Evolutionary conservation across 1,140 invertebrate genomes (phyloP), one percentile per base, ranked within the genome.

Genomic region (Papilio glaucus): DNA sequence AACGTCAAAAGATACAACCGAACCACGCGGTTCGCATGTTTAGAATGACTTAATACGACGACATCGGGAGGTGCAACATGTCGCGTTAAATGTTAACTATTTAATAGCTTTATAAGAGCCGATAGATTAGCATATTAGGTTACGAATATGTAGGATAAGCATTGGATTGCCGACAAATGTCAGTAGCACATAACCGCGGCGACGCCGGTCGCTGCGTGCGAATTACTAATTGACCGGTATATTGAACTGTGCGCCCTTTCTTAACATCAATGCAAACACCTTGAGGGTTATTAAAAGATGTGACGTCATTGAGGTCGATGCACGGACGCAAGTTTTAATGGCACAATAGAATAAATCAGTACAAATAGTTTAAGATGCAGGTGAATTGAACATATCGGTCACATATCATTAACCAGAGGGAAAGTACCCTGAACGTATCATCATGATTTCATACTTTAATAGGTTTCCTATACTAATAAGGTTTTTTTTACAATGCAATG

Each of bases 51-150:
- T 0, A 4, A 13, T 13, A n/a, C 15, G 1, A 8, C 42, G 42
- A 45, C 42, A 45, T 8, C 5, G 42, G 1, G 7, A 45, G 15
- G 42, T 49, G 42, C 15, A 18, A 49, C 15, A 21, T 21, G 15
- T 49, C 15, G 12, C 4, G 12, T 41, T 41, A 41, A 21, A 9
- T 49, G 45, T 9, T 18, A 18, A 49, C 18, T 18, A 21, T 21
- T 21, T 49, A 49, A 49, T 21, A 21, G 39, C 39, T 49, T 2
- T 21, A 21, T 49, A 21, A 49, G 45, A 49, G 45, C 18, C 45
- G 45, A 49, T 21, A 49, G 45, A 62, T 62, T 62, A 62, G 61
- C 61, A 62, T 62, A 62, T 62, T 62, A 33, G 61, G 33, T 62
- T 62, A 37, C 15, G 33, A 38, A 33, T 29, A n/a, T 62, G 33